Evolutionary conservation across 1,140 invertebrate species (phyloP), one percentile per base, ranked within the genome.

Genomic region (Samia ricini): DNA sequence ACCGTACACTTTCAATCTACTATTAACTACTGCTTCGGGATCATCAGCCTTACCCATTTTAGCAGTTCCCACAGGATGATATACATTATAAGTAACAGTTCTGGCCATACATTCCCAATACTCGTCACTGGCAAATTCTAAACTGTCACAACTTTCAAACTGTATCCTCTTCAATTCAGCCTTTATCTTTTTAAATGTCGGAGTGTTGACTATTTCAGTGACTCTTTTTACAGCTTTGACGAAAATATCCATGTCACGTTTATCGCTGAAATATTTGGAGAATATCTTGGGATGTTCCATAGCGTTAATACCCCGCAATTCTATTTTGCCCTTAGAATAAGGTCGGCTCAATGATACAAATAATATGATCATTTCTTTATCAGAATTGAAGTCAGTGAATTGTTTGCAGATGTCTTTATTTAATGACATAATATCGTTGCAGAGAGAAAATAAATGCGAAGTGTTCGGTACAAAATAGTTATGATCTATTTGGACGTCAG

Each of bases 11-110:
- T 84, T 92, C 0, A 98, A 86, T 57, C 93, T 79, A 1, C 92
- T 91, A 81, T 95, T 93, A 0, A 98, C 95, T 1, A 97, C 96
- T 5, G 95, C 93, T n/a, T 89, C 79, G 5, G 84, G 71, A 79
- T 97, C 95, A 19, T 65, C 79, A 4, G 59, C 18, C 0, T 93
- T 92, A 0, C 96, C 97, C 97, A 98, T 98, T 83, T 96, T 97
- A 62, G 94, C 94, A 0, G 96, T 97, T 0, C 96, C 96, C 0
- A 86, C 84, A 52, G 88, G 82, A 71, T 89, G 87, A 63, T 84
- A 89, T 8, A 89, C 85, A 63, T 88, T 81, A 56, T 79, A 88
- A 0, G 85, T 89, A 1, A 88, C 61, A 7, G 84, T 81, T 69
- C 79, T 79, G 5, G 85, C 77, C 79, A 89, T 87, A 64, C 87